phyloP scores from a whole-genome alignment of 2,113 vertebrate genomes.

The Electrona antarctica region DNA sequence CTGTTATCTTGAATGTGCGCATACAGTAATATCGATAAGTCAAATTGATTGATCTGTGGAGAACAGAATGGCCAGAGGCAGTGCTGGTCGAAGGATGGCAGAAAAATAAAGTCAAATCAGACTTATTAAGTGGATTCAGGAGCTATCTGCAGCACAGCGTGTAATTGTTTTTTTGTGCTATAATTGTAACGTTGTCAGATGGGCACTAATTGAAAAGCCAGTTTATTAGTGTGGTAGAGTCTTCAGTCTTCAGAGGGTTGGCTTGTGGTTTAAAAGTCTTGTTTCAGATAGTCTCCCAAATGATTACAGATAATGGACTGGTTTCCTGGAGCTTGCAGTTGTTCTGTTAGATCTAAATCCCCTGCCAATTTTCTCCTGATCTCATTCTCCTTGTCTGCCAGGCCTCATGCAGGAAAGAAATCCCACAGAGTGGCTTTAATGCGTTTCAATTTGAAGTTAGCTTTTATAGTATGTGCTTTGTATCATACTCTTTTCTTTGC shows the following conservation, averaged over 20 bases:
- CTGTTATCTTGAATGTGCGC: too few species aligned
- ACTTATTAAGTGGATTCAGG: conserved; percentile 70
- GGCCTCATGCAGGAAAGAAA: conserved; percentile 26
- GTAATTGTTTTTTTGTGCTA: conserved; percentile 78
- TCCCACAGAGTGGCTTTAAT: conserved; percentile 24
- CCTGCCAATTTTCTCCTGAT: conserved; percentile 25
- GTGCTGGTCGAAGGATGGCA: conserved; percentile 22
- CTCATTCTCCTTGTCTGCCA: conserved; percentile 32
- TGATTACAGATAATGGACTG: conserved; percentile 56
- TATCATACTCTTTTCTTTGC: conserved; percentile 8
- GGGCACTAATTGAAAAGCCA: conserved; percentile 73
- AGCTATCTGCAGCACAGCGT: conserved; percentile 65
- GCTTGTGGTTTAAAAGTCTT: conserved; percentile 63
- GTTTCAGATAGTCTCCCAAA: conserved; percentile 56
- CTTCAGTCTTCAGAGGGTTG: conserved; percentile 48
- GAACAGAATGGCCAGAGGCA: conserved; percentile 34
- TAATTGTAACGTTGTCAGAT: conserved; percentile 62
- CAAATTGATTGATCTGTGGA: conserved; percentile 50
- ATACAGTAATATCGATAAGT: conserved; percentile 54
- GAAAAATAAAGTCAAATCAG: conserved; percentile 56
- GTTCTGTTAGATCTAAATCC: conserved; percentile 32
- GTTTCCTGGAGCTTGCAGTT: conserved; percentile 26
- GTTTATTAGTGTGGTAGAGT: conserved; percentile 59
- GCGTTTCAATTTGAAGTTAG: conserved; percentile 25
- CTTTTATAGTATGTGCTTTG: conserved; percentile 27